Evolutionary conservation across 2,888 invertebrate genomes (phyloP).

Genomic region (Polia nebulosa): DNA sequence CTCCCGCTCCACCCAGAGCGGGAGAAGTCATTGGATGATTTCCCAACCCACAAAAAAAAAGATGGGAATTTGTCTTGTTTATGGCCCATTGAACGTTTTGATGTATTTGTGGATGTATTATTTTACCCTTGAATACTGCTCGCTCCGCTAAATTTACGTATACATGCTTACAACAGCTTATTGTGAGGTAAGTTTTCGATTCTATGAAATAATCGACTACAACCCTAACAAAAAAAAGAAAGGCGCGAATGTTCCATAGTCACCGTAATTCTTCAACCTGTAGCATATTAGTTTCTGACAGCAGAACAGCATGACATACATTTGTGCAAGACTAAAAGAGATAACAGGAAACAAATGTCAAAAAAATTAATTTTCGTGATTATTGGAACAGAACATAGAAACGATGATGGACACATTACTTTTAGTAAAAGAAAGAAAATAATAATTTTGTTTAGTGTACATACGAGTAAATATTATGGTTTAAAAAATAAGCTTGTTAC

Average conservation of each 20-base stretch:
- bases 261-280: not conserved
- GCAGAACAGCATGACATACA: conserved; percentile 33
- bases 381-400: conserved; percentile 54
- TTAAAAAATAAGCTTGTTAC: conserved; percentile 54
- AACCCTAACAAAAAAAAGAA: conserved; percentile 7
- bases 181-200: not conserved
- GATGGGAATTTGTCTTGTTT: no score
- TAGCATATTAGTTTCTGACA: conserved; percentile 52
- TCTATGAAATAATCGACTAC: conserved; percentile 17
- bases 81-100: not conserved
- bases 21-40: no score
- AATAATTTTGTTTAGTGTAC: conserved; percentile 58
- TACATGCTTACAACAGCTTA: not conserved
- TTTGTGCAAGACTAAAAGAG: conserved; percentile 43
- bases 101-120: no score
- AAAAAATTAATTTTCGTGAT: conserved; percentile 12
- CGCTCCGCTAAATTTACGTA: not conserved
- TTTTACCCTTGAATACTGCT: not conserved
- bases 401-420: conserved; percentile 67
- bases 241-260: conserved; percentile 3
- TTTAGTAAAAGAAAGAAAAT: conserved; percentile 65
- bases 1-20: no score
- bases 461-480: conserved; percentile 64
- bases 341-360: conserved; percentile 26
- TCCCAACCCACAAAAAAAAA: no score